Evolutionary conservation across 2,888 invertebrate genomes (phyloP).

Genomic region (Tholera decimalis): DNA sequence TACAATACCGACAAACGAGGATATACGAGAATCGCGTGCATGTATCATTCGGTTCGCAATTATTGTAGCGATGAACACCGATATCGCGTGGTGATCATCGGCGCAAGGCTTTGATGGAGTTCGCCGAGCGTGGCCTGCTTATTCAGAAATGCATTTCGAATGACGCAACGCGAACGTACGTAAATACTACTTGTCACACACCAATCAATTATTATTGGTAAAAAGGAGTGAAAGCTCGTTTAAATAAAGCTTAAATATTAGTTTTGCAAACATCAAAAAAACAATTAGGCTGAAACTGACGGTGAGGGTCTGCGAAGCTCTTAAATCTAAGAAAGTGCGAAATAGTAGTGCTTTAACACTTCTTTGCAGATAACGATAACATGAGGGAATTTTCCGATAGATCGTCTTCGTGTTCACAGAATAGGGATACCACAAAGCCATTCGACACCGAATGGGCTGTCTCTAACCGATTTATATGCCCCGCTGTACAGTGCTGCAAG

Average conservation of each 20-base stretch:
- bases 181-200: conserved; percentile 47
- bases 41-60: conserved; percentile 88
- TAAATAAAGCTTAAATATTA: not conserved
- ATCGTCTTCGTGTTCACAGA: conserved; percentile 66
- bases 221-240: conserved; percentile 18
- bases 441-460: conserved; percentile 84
- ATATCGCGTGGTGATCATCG: conserved; percentile 85
- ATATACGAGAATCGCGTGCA: conserved; percentile 83
- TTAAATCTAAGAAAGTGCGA: not conserved
- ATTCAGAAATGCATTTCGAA: conserved; percentile 65
- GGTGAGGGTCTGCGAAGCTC: not conserved
- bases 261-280: not conserved
- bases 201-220: conserved; percentile 27
- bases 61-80: conserved; percentile 85
- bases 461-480: conserved; percentile 82
- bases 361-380: conserved; percentile 12
- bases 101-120: conserved; percentile 72
- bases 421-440: conserved; percentile 75
- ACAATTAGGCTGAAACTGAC: not conserved
- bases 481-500: conserved; percentile 74
- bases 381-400: conserved; percentile 48
- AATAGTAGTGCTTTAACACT: not conserved
- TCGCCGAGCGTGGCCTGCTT: conserved; percentile 63
- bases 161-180: conserved; percentile 38
- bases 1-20: conserved; percentile 73